These are phyloP conservation scores for Bombus ignitus DNA, from an alignment of 1,140 invertebrate genomes.

Conservation along the genomic window DNA sequence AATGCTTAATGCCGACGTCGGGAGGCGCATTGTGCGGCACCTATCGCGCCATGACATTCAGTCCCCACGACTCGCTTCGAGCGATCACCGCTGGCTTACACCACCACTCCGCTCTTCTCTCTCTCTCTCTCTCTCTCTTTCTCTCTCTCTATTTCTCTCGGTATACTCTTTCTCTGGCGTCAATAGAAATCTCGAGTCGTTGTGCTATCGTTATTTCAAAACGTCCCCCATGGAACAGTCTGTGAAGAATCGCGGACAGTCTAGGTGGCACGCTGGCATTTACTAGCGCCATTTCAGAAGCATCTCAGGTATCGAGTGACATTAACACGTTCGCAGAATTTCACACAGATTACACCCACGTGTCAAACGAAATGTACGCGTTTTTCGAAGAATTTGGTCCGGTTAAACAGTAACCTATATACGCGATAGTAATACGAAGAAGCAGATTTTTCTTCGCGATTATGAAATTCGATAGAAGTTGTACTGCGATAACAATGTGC, in stretches of 20 bases:
- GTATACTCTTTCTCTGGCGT: neutral
- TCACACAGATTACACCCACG: too few relatives aligned
- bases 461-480: neutral
- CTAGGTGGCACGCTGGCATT: neutral
- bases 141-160: neutral
- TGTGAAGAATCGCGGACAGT: neutral
- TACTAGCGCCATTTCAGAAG: neutral
- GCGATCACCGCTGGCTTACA: conserved; percentile 54
- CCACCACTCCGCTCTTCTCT: neutral
- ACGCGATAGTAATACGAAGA: neutral
- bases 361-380: neutral
- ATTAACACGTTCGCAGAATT: neutral
- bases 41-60: conserved; percentile 68
- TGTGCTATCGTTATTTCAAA: conserved; percentile 16
- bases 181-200: neutral
- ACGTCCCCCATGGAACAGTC: neutral
- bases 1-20: conserved; percentile 62
- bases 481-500: neutral
- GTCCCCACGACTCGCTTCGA: conserved; percentile 50
- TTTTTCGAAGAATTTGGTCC: neutral
- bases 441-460: neutral
- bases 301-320: neutral
- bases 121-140: neutral
- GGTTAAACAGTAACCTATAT: neutral
- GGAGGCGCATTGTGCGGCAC: conserved; percentile 64